These are phyloP conservation scores for Cylas formicarius DNA, from an alignment of 1,140 invertebrate species.

Conservation along the genomic window DNA sequence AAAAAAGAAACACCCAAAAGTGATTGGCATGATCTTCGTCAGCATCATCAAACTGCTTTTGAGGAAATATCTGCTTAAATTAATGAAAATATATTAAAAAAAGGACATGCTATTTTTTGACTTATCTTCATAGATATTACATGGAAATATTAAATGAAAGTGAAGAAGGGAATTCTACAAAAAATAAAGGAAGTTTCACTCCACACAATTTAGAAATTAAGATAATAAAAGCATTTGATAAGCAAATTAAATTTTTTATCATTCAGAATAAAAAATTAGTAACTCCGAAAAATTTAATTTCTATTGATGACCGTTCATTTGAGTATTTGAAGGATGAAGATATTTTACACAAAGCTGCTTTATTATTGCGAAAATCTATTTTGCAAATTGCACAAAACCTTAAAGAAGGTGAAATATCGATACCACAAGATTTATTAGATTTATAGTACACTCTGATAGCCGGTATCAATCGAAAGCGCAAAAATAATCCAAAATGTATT, in stretches of 20 bases:
- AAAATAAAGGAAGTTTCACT: conserved; percentile 11
- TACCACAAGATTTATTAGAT: conserved; percentile 16
- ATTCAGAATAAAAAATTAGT: conserved; percentile 25
- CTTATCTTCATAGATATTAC: conserved; percentile 22
- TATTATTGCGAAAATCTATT: conserved; percentile 27
- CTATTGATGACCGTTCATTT: conserved; percentile 17
- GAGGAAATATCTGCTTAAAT: conserved; percentile 25
- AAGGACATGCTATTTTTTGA: conserved; percentile 24
- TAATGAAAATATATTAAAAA: conserved; percentile 25
- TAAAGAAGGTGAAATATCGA: conserved; percentile 22
- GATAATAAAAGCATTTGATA: conserved; percentile 21
- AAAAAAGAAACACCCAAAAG: conserved; percentile 16
- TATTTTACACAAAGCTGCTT: conserved; percentile 27
- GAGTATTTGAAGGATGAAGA: conserved; percentile 25
- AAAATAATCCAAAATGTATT: conserved; percentile 14
- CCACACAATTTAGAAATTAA: conserved; percentile 24
- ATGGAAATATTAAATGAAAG: conserved; percentile 13
- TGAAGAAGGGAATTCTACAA: too few species aligned
- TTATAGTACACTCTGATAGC: too few species aligned
- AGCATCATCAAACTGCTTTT: conserved; percentile 26
- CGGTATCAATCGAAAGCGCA: conserved; percentile 3
- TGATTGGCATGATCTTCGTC: conserved; percentile 21
- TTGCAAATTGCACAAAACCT: conserved; percentile 13
- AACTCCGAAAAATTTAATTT: conserved; percentile 18
- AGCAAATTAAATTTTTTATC: conserved; percentile 20